Evolutionary conservation across 1,140 invertebrate genomes (phyloP), one percentile per base, ranked within the genome.

Genomic region (Stegodyphus mimosarum): DNA sequence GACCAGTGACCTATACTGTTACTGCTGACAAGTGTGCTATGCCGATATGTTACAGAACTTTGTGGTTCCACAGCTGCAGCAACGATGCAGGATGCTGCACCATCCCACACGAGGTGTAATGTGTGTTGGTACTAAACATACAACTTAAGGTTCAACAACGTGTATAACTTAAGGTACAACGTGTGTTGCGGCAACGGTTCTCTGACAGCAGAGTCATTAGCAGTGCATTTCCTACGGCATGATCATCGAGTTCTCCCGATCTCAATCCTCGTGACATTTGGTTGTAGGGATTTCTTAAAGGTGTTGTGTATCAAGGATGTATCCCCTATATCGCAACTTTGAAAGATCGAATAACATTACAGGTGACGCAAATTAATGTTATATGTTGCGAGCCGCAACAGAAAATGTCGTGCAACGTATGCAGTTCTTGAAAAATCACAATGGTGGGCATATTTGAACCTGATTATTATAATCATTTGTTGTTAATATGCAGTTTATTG

Each of bases 191-290:
- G 64, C 11, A 66, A 11, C 7, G 6, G 10, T 66, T 66, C 7
- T 66, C n/a, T 17, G n/a, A 66, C 17, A 66, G 7, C 64, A 66
- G n/a, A 66, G 7, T 66, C 17, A 66, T 66, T 66, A 66, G 7
- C n/a, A 7, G 64, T 7, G 33, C 53, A 49, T 64, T 64, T 51
- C 11, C 53, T 66, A 63, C 60, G 10, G 17, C 17, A 49, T 88
- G 87, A 73, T 83, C 86, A 15, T 81, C 87, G 9, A 64, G 64
- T 18, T 87, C 86, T 6, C 76, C 74, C 11, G 86, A 87, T 69
- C 51, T 88, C 10, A 88, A 55, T 67, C 79, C 86, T 55, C 70
- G 69, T 48, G 76, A 88, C 74, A 88, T 88, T 64, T 88, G 85
- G 60, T 71, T 88, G 33, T 88, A 75, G 81, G 75, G 87, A 53